Evolutionary conservation across 2,888 invertebrate species (phyloP).

Genomic region (Artemia sp.): DNA sequence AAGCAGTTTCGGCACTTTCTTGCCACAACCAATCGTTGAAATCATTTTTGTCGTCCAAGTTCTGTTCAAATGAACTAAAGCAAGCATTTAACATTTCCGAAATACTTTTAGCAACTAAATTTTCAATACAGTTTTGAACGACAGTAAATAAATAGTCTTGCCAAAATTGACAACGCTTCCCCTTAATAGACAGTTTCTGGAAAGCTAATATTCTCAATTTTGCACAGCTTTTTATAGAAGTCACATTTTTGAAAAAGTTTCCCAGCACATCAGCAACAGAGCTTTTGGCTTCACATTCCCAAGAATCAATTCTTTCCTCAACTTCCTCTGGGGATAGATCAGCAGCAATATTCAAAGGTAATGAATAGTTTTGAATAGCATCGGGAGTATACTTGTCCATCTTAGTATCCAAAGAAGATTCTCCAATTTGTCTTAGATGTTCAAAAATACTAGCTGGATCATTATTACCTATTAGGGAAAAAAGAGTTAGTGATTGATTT

Average conservation of each 20-base stretch:
- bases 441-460: too few species aligned
- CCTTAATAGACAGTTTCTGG: not conserved
- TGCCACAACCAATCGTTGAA: not conserved
- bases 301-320: not conserved
- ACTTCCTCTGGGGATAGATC: conserved; percentile 8
- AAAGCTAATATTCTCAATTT: conserved; percentile 3
- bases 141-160: conserved; percentile 8
- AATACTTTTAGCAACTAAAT: not conserved
- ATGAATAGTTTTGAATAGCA: not conserved
- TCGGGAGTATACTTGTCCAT: not conserved
- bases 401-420: too few species aligned
- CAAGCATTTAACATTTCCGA: not conserved
- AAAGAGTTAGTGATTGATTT: too few species aligned
- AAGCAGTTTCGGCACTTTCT: conserved; percentile 1
- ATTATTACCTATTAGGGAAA: too few species aligned
- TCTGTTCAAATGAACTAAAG: not conserved
- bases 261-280: not conserved
- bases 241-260: not conserved
- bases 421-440: too few species aligned
- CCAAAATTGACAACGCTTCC: not conserved
- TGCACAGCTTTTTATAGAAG: not conserved
- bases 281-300: not conserved
- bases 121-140: not conserved
- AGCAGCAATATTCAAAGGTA: not conserved
- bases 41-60: not conserved